A percentile compares a stretch with the other conserved stretches of the same genome.
Conservation (phyloP, 2,113 vertebrate species). For the Oceanites oceanicus region DNA sequence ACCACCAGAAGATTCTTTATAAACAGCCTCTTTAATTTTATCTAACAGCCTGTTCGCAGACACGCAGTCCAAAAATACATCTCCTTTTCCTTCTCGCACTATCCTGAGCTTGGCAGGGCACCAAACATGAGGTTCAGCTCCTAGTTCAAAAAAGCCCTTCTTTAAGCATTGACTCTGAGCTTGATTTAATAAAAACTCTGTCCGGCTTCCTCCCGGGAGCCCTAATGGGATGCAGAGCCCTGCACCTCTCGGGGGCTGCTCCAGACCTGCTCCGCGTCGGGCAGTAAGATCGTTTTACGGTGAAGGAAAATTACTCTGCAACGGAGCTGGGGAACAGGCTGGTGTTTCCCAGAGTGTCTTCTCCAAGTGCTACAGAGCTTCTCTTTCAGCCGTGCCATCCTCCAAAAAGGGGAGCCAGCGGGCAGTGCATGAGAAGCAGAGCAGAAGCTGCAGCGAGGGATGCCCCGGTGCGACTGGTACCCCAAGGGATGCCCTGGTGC, state of each 20-base stretch:
- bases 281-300: neutral
- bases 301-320: neutral
- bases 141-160: conserved; percentile 62
- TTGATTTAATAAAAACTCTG: conserved; percentile 55
- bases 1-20: conserved; percentile 44
- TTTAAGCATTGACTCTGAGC: conserved; percentile 23
- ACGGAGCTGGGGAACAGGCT: neutral
- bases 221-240: conserved; percentile 51
- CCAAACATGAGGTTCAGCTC: conserved; percentile 67
- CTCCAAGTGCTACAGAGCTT: neutral
- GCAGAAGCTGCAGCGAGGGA: neutral
- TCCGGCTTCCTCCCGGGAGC: neutral
- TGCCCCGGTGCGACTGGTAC: neutral
- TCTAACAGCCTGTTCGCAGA: conserved; percentile 58
- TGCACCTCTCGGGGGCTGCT: neutral
- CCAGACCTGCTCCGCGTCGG: neutral
- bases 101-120: conserved; percentile 55
- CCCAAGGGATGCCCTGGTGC: neutral
- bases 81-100: conserved; percentile 47
- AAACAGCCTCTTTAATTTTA: conserved; percentile 63
- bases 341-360: neutral
- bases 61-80: conserved; percentile 55
- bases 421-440: neutral
- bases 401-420: neutral
- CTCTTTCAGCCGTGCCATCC: neutral